These are phyloP conservation scores for Tauraco hartlaubi DNA, from an alignment of 2,797 vertebrate species.

Conservation along the genomic window DNA sequence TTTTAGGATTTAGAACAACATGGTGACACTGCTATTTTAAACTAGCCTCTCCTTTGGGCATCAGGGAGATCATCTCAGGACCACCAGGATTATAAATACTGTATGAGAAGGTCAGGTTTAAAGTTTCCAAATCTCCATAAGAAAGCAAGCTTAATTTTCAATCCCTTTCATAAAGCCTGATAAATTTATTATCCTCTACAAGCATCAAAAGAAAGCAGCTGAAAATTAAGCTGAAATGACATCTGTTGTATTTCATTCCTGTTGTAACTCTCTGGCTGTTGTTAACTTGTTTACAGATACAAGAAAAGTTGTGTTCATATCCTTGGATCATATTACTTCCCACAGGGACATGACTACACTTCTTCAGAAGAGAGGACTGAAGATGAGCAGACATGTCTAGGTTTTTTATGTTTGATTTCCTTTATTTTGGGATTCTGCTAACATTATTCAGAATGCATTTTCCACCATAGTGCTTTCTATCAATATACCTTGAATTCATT, in stretches of 20 bases:
- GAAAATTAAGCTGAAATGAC: conserved; percentile 54
- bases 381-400: background rate
- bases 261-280: background rate
- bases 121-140: conserved; percentile 74
- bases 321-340: conserved; percentile 31
- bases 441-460: background rate
- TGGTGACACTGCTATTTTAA: conserved; percentile 75
- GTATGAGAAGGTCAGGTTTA: conserved; percentile 81
- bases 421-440: background rate
- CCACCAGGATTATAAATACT: conserved; percentile 78
- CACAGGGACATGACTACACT: background rate
- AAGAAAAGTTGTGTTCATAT: conserved; percentile 20
- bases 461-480: background rate
- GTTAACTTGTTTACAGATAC: conserved; percentile 53
- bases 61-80: conserved; percentile 62
- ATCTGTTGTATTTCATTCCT: conserved; percentile 25
- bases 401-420: background rate
- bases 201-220: conserved; percentile 34
- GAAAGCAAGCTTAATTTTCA: conserved; percentile 70
- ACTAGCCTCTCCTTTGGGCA: conserved; percentile 56
- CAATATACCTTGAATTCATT: background rate
- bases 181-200: conserved; percentile 50
- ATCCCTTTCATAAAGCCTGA: conserved; percentile 38
- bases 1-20: conserved; percentile 22
- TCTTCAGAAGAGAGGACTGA: background rate